Evolutionary conservation across 2,797 vertebrate species (phyloP).

Genomic region (Ctenopoma multispine): DNA sequence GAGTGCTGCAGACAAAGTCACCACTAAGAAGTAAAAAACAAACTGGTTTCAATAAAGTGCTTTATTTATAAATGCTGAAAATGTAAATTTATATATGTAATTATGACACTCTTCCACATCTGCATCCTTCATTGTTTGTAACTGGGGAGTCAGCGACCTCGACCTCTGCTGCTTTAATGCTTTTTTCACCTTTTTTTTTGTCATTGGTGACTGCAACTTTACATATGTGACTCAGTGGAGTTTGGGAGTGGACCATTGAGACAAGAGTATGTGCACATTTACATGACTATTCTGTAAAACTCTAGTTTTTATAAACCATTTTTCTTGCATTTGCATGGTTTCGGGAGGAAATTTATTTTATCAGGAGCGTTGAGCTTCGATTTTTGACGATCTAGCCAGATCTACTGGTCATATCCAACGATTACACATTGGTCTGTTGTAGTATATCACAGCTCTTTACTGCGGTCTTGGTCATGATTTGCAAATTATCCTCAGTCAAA

Average conservation of each 20-base stretch:
- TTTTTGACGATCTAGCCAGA: slow-evolving; percentile 4
- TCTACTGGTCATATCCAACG: not conserved
- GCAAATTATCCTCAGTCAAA: not conserved
- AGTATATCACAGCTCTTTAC: not conserved
- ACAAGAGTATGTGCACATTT: not conserved
- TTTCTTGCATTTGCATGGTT: not conserved
- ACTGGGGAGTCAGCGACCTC: too few relatives aligned
- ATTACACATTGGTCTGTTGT: not conserved
- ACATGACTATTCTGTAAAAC: not conserved
- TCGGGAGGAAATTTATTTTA: too few relatives aligned
- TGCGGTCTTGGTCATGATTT: not conserved
- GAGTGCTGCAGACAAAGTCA: not conserved
- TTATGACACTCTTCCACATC: too few relatives aligned
- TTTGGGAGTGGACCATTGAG: too few relatives aligned
- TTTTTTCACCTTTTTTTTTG: too few relatives aligned
- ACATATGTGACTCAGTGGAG: too few relatives aligned
- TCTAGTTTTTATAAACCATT: not conserved
- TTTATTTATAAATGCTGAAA: not conserved
- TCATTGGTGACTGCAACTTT: too few relatives aligned
- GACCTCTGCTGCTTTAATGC: not conserved
- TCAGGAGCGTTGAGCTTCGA: not conserved
- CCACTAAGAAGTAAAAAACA: not conserved
- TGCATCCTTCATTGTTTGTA: too few relatives aligned
- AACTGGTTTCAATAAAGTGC: too few relatives aligned
- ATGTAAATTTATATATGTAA: too few relatives aligned